A percentile compares a stretch with the other conserved stretches of the same genome.
Evolutionary conservation across 2,888 invertebrate genomes (phyloP).

Genomic region (Deroplatys truncata): DNA sequence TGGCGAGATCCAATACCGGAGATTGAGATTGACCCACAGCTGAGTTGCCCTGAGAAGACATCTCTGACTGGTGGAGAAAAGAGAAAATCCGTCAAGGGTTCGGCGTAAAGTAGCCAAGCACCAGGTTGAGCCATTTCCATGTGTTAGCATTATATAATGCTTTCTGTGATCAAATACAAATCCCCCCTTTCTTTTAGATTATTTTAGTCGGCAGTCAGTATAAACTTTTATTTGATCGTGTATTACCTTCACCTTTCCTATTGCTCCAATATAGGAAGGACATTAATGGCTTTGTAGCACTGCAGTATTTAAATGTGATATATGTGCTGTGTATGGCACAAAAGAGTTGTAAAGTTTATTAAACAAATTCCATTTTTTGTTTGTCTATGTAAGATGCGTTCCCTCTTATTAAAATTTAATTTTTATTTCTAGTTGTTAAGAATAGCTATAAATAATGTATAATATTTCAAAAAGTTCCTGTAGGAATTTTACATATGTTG

Average conservation of each 20-base stretch:
- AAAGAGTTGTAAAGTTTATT: neutral
- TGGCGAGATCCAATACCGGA: slow-evolving; percentile 86
- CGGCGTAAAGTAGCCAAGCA: neutral
- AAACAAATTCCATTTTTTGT: neutral
- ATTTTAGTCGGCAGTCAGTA: neutral
- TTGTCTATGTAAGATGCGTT: neutral
- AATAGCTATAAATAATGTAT: neutral
- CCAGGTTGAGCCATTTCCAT: neutral
- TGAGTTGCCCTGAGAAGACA: neutral
- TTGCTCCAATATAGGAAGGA: neutral
- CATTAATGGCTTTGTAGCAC: neutral
- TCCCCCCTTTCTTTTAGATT: neutral
- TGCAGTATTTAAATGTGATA: neutral
- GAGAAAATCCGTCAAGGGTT: neutral
- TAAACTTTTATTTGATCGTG: neutral
- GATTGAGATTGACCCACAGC: slow-evolving; percentile 34
- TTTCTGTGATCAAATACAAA: neutral
- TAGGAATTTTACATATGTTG: neutral
- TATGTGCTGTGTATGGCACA: neutral
- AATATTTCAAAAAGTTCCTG: neutral
- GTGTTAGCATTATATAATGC: neutral
- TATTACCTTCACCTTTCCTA: neutral
- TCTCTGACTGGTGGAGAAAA: neutral
- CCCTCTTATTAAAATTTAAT: neutral
- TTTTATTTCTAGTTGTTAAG: neutral